A percentile compares a stretch with the other conserved stretches of the same genome.
Evolutionary conservation across 2,797 vertebrate genomes (phyloP).

Genomic region (Furcifer pardalis): DNA sequence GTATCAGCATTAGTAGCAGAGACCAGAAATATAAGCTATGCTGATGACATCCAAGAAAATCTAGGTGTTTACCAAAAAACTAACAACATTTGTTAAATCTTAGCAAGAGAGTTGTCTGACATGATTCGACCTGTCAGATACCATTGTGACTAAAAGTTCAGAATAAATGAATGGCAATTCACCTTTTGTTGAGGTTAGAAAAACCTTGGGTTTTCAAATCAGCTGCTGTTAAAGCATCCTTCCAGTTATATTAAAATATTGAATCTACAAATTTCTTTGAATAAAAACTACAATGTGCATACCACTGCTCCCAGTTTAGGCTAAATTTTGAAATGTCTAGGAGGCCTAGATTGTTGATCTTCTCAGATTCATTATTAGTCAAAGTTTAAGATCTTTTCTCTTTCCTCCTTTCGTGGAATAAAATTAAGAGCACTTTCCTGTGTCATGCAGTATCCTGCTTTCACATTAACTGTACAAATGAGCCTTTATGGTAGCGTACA

Average conservation of each 20-base stretch:
- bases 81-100: conserved; percentile 37
- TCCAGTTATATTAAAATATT: conserved; percentile 12
- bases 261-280: conserved; percentile 16
- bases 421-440: neutral
- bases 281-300: neutral
- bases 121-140: conserved; percentile 7
- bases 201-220: conserved; percentile 16
- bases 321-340: conserved; percentile 1
- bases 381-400: neutral
- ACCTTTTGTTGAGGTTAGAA: neutral
- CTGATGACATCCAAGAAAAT: conserved; percentile 20
- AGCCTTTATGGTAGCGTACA: neutral
- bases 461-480: neutral
- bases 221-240: neutral
- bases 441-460: neutral
- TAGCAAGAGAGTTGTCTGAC: conserved; percentile 28
- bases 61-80: conserved; percentile 26
- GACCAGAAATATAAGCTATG: neutral
- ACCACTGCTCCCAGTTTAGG: conserved; percentile 23
- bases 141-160: neutral
- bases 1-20: conserved; percentile 24
- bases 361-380: conserved; percentile 7
- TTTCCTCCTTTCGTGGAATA: neutral
- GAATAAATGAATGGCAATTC: neutral
- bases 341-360: neutral